A percentile compares a stretch with the other conserved stretches of the same genome.
Evolutionary conservation across 2,113 vertebrate species (phyloP).

Genomic region (Pandion haliaetus): DNA sequence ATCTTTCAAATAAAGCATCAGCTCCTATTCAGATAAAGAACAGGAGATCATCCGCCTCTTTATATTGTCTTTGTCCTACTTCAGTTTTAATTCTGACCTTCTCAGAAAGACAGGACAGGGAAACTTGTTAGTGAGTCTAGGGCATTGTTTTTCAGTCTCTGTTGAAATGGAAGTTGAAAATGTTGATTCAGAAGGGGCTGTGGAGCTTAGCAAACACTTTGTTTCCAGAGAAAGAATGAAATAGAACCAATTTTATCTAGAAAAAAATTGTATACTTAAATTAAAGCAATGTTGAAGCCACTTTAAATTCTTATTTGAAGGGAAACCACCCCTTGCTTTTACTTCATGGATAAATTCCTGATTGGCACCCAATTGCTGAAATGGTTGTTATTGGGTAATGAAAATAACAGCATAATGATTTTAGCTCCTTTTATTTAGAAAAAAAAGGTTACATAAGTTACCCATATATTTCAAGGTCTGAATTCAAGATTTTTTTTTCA

Average conservation of each 20-base stretch:
- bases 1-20: neutral
- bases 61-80: neutral
- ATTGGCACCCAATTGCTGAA: neutral
- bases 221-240: neutral
- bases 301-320: neutral
- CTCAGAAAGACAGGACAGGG: neutral
- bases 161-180: neutral
- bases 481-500: neutral
- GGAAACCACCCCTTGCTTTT: neutral
- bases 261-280: neutral
- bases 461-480: neutral
- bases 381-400: neutral
- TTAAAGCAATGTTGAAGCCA: neutral
- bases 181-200: neutral
- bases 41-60: neutral
- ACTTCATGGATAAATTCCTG: neutral
- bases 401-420: neutral
- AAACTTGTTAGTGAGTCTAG: neutral
- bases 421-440: neutral
- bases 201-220: neutral
- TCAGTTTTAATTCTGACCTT: neutral
- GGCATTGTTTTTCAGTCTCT: neutral
- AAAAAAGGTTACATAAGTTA: neutral
- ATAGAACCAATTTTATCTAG: neutral
- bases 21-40: neutral